Evolutionary conservation across 2,888 invertebrate species (phyloP), one percentile per base, ranked within the genome.

Genomic region (Muschampia plurimacula): DNA sequence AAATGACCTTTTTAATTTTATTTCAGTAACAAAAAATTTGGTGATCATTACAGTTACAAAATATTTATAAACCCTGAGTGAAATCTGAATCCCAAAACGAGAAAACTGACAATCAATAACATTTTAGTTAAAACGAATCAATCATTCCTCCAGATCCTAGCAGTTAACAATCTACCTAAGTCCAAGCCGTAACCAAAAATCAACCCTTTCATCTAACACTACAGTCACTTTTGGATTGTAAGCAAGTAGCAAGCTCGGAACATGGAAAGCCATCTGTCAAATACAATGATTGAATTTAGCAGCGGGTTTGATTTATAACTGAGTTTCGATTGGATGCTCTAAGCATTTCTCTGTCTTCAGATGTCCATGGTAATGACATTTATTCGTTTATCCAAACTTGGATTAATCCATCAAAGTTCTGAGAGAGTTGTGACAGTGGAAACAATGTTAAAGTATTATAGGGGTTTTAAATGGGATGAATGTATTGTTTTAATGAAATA

Each of bases 201-300:
- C n/a, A 72, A 57, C 67, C 41, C 62, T 78, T 68, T 63, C 5
- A 0, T 57, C 4, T 15, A 28, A 0, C 0, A 6, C 0, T 73
- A 77, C 57, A 73, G 77, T 77, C 73, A 44, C 72, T 74, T 79
- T 78, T 77, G 32, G 63, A 70, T 64, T 76, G 67, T 10, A 9
- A 22, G 5, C 65, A 10, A 55, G 64, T 59, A 73, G 46, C 8
- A 59, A 69, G 15, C 72, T 75, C 67, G 73, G 55, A 72, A 63
- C 69, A 74, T 67, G 76, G 65, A 78, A 79, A 76, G 75, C 75
- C 75, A 80, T 81, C 78, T 80, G 80, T 81, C 81, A 78, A 73
- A 74, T 74, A 70, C 77, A 77, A 77, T 80, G 80, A 81, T 80
- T 80, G 80, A 79, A 80, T 80, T 79, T 77, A 68, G 75, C 69